phyloP scores from a whole-genome alignment of 2,888 invertebrate species.

The Watsonalla cultraria region DNA sequence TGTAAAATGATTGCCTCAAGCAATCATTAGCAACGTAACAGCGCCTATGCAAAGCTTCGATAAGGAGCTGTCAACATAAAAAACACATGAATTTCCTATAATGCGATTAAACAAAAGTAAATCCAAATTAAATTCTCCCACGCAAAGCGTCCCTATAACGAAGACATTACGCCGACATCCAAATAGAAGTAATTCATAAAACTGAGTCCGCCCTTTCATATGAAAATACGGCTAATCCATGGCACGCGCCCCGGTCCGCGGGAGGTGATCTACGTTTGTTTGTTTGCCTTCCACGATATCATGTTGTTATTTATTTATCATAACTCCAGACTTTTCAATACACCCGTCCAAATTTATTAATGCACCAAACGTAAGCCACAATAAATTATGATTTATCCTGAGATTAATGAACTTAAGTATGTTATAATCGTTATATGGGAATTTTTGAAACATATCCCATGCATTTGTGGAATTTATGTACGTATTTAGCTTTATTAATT shows the following conservation, averaged over 20 bases:
- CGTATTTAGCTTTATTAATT: slow-evolving; percentile 41
- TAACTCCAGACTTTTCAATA: slow-evolving; percentile 64
- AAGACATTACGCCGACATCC: slow-evolving; percentile 59
- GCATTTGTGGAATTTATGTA: slow-evolving; percentile 53
- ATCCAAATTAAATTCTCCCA: slow-evolving; percentile 75
- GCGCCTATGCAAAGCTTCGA: slow-evolving; percentile 46
- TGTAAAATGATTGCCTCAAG: slow-evolving; percentile 12
- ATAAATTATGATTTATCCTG: slow-evolving; percentile 62
- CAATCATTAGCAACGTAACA: slow-evolving; percentile 28
- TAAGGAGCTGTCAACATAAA: slow-evolving; percentile 41
- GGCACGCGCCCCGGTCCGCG: slow-evolving; percentile 65
- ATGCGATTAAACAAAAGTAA: slow-evolving; percentile 65
- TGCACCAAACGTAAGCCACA: slow-evolving; percentile 41
- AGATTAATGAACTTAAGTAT: slow-evolving; percentile 63
- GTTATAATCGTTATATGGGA: slow-evolving; percentile 52
- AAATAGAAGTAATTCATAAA: slow-evolving; percentile 72
- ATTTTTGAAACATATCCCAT: slow-evolving; percentile 43
- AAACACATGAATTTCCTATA: slow-evolving; percentile 53
- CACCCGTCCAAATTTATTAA: slow-evolving; percentile 60
- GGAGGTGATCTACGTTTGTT: slow-evolving; percentile 58
- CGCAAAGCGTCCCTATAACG: slow-evolving; percentile 58
- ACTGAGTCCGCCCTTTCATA: slow-evolving; percentile 70
- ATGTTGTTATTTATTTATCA: slow-evolving; percentile 67
- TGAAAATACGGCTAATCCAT: slow-evolving; percentile 73
- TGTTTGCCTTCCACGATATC: slow-evolving; percentile 55